A percentile compares a stretch with the other conserved stretches of the same genome.
Conservation (phyloP, 2,888 invertebrate genomes). For the Zhuqinia jingwanae region DNA sequence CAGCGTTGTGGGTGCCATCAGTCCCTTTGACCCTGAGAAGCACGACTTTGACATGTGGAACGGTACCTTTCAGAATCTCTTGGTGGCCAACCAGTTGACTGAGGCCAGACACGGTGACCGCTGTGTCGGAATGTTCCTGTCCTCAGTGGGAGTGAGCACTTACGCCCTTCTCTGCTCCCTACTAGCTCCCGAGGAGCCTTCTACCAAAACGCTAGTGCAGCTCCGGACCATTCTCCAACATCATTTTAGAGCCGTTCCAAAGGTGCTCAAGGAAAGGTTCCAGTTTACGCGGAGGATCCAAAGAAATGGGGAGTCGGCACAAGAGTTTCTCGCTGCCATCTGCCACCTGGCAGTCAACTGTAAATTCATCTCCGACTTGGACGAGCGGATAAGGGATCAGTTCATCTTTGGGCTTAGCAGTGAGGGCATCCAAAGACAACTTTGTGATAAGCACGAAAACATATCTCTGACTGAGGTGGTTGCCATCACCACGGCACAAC, state of each 20-base stretch:
- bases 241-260: constrained; percentile 56
- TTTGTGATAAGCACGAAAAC: constrained; percentile 39
- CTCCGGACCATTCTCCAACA: neutral
- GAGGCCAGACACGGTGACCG: neutral
- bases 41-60: constrained; percentile 55
- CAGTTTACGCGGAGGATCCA: constrained; percentile 32
- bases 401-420: constrained; percentile 50
- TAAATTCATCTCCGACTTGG: constrained; percentile 34
- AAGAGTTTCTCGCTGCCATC: constrained; percentile 47
- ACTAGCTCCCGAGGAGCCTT: constrained; percentile 16
- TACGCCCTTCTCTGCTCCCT: neutral
- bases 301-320: constrained; percentile 33
- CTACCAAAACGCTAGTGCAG: neutral
- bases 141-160: constrained; percentile 11
- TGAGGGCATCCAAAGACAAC: constrained; percentile 18
- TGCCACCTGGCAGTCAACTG: constrained; percentile 35
- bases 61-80: neutral
- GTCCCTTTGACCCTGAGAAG: constrained; percentile 26
- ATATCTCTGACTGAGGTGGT: constrained; percentile 32
- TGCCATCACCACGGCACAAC: neutral
- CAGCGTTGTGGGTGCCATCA: constrained; percentile 10
- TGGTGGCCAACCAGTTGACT: constrained; percentile 42
- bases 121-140: constrained; percentile 42
- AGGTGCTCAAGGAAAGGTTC: constrained; percentile 54
- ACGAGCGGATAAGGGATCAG: constrained; percentile 37